Base-by-base conservation (phyloP, 2,797 vertebrate species). In the Alectoris magna region DNA sequence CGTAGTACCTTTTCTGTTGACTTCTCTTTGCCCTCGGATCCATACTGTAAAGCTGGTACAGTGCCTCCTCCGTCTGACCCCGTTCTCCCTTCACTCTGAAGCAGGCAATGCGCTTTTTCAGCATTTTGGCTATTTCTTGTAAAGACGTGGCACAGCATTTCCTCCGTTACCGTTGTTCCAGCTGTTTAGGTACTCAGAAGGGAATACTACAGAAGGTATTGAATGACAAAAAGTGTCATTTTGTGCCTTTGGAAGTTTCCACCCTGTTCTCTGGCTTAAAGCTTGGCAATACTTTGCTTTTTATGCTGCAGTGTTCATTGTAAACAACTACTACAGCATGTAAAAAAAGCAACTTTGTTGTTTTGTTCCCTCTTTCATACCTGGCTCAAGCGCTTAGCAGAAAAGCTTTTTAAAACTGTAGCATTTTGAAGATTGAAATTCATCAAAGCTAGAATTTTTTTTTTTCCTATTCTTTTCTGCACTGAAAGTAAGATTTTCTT, bases 21-120 rank as follows among this genome's bases (percentile, higher is more conserved):
- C 58, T 70, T 36, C 62, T 48, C 67, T n/a, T 17, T 3, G 4
- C 64, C 68, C 78, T 64, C 26, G 2, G 10, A 6, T 60, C 63
- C 22, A 1, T 39, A 2, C 94, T 92, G 86, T 89, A 56, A 82
- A 24, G 29, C 55, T 60, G 69, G 62, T 71, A 68, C 95, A 91
- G 96, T 95, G 96, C 96, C 96, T 96, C 95, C 88, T 76, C 78
- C 79, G 4, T 22, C 31, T 12, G 60, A 94, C 88, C 87, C 91
- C 91, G 84, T 84, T 78, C 0, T 93, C 55, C n/a, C 63, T 84
- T 88, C 51, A 15, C 83, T 83, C 84, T 60, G 15, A 83, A 78
- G 58, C 67, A 90, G 59, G 79, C 85, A 51, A 3, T 14, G 48
- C 48, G 93, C 77, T 93, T 91, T 85, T 34, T 62, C 10, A 2